phyloP scores from a whole-genome alignment of 2,797 vertebrate species.

The Tapera naevia region DNA sequence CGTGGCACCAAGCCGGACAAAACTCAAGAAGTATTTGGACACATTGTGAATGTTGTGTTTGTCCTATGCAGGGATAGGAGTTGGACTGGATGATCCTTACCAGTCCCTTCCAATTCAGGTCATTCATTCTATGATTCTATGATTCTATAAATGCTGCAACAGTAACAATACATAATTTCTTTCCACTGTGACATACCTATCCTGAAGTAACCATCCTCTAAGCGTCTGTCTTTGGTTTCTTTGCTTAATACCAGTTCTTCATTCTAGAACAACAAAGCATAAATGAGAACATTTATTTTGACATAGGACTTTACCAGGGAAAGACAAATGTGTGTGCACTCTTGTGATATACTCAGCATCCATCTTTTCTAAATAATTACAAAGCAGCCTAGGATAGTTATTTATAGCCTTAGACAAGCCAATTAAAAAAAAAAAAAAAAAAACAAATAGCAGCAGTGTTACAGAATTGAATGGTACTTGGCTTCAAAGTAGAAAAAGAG shows the following conservation, averaged over 20 bases:
- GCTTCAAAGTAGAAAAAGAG: background rate
- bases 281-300: background rate
- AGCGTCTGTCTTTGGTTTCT: constrained; percentile 93
- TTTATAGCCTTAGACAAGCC: background rate
- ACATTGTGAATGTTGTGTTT: too few relatives aligned
- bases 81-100: too few relatives aligned
- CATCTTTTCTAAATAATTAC: background rate
- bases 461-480: background rate
- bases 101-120: too few relatives aligned
- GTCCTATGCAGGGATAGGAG: too few relatives aligned
- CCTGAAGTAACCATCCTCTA: constrained; percentile 93
- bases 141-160: background rate
- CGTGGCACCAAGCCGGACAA: too few relatives aligned
- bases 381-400: background rate
- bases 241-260: constrained; percentile 77
- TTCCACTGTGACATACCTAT: constrained; percentile 80
- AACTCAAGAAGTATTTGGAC: too few relatives aligned
- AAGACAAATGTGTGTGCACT: background rate
- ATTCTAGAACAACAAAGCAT: constrained; percentile 67
- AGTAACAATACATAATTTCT: background rate
- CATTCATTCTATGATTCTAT: too few relatives aligned
- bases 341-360: background rate
- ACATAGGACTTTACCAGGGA: background rate
- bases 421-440: background rate
- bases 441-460: background rate